These are phyloP conservation scores for Hemiscyllium ocellatum DNA, from an alignment of 2,113 vertebrate species.

Conservation along the genomic window DNA sequence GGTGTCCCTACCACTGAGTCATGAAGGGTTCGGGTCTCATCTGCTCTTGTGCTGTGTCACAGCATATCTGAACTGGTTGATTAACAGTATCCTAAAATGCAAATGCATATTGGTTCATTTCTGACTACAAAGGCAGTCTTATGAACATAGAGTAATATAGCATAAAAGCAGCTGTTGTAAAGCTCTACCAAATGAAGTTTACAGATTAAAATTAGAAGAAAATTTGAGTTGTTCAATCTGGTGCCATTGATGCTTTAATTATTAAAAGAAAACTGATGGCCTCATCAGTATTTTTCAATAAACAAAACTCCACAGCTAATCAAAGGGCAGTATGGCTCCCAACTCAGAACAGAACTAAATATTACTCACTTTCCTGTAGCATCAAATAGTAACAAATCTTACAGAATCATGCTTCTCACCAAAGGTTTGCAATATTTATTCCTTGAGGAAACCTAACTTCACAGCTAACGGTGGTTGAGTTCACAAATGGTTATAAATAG, in stretches of 20 bases:
- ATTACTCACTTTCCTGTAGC: too few relatives aligned
- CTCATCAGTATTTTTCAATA: background rate
- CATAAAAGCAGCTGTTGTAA: background rate
- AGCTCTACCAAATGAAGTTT: background rate
- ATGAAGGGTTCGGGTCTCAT: too few relatives aligned
- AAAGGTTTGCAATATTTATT: background rate
- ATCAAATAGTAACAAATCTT: background rate
- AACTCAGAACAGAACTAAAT: background rate
- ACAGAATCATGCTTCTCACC: background rate
- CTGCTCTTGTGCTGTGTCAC: too few relatives aligned
- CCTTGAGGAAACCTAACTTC: conserved; percentile 22
- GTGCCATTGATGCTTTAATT: background rate
- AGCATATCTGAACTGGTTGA: too few relatives aligned
- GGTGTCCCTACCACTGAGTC: too few relatives aligned
- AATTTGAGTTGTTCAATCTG: background rate
- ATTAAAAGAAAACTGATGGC: background rate
- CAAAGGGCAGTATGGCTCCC: background rate
- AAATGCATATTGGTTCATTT: too few relatives aligned
- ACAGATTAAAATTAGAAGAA: background rate
- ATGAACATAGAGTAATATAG: background rate
- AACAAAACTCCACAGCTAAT: background rate
- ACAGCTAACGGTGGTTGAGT: conserved; percentile 7
- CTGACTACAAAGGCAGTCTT: background rate
- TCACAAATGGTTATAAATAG: conserved; percentile 37
- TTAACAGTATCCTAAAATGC: too few relatives aligned